These are phyloP conservation scores for Cirrhinus molitorella DNA, from an alignment of 2,797 vertebrate genomes.

Conservation along the genomic window DNA sequence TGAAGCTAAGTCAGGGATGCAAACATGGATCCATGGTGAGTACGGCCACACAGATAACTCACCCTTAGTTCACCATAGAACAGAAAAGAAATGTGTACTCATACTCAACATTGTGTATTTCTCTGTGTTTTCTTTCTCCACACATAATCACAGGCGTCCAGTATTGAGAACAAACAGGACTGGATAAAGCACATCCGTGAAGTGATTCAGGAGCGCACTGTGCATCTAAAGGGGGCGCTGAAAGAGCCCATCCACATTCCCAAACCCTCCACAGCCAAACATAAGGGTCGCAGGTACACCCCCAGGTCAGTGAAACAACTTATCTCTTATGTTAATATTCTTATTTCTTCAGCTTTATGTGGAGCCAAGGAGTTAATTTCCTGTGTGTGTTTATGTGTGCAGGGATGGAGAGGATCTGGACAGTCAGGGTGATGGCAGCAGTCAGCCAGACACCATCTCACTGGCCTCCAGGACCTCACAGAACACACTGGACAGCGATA, in stretches of 20 bases:
- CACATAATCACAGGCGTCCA: constrained; percentile 85
- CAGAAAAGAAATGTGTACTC: background rate
- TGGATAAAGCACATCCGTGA: constrained; percentile 99
- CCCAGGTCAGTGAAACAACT: constrained; percentile 52
- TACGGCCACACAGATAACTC: constrained; percentile 76
- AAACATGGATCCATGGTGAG: constrained; percentile 88
- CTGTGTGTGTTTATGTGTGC: constrained; percentile 55
- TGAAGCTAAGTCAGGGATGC: constrained; percentile 89
- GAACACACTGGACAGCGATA: constrained; percentile 98
- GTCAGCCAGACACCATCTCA: constrained; percentile 97
- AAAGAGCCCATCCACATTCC: constrained; percentile 99
- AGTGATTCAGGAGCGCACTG: constrained; percentile 97
- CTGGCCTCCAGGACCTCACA: constrained; percentile 97
- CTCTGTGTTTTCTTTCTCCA: background rate
- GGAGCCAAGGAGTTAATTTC: constrained; percentile 3
- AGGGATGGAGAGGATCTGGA: constrained; percentile 98
- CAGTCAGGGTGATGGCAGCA: constrained; percentile 98
- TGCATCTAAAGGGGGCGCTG: constrained; percentile 95
- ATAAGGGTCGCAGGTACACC: constrained; percentile 90
- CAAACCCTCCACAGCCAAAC: constrained; percentile 90
- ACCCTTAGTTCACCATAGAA: constrained; percentile 62
- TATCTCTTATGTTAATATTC: background rate
- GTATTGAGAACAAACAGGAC: constrained; percentile 99
- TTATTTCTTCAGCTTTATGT: background rate
- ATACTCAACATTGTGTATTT: constrained; percentile 1